These are phyloP conservation scores for Hirudo medicinalis DNA, from an alignment of 1,140 invertebrate species.

Conservation along the genomic window DNA sequence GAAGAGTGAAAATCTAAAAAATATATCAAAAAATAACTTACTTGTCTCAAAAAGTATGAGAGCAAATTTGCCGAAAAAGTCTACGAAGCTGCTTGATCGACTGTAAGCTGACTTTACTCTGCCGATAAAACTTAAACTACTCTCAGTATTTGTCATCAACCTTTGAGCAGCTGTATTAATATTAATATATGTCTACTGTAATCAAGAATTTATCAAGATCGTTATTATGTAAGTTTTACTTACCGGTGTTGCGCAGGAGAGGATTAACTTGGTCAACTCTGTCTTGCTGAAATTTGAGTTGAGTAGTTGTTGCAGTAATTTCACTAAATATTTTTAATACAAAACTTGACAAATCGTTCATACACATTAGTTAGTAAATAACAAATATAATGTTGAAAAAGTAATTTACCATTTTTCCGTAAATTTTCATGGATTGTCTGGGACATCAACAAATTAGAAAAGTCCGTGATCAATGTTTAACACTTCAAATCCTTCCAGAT, in stretches of 20 bases:
- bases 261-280: conserved; percentile 8
- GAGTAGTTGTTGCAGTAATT: too few species aligned
- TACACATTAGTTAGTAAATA: background rate
- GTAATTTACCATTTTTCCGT: conserved; percentile 7
- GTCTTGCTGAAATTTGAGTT: background rate
- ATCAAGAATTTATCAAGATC: background rate
- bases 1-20: too few species aligned
- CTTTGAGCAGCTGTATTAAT: background rate
- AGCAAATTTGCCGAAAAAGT: conserved; percentile 52
- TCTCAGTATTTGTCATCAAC: background rate
- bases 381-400: background rate
- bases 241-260: background rate
- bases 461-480: too few species aligned
- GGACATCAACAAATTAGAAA: too few species aligned
- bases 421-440: background rate
- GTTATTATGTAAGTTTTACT: background rate
- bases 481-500: too few species aligned
- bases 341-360: too few species aligned
- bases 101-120: conserved; percentile 50
- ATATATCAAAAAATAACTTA: conserved; percentile 29
- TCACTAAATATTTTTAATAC: too few species aligned
- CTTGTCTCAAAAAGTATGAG: conserved; percentile 51
- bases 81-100: conserved; percentile 48
- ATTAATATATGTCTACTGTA: background rate
- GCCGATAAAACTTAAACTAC: conserved; percentile 44